Evolutionary conservation across 53 echinoderm and acorn worm genomes (phyloP).

Genomic region (Echinometra lucunter): DNA sequence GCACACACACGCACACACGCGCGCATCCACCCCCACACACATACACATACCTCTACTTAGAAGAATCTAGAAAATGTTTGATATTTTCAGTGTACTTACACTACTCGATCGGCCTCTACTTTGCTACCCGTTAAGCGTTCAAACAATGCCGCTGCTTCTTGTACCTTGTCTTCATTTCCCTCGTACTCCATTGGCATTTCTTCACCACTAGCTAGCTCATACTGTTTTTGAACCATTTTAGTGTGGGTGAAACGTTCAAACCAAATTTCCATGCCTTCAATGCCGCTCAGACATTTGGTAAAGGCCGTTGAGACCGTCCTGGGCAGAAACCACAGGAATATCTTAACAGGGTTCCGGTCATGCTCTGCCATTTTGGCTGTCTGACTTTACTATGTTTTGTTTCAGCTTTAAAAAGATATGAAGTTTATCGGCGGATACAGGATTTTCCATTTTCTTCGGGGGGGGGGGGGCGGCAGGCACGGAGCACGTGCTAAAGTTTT

Average conservation of each 20-base stretch:
- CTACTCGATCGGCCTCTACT: neutral
- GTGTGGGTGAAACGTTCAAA: neutral
- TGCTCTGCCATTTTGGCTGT: constrained; percentile 3
- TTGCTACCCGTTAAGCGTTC: neutral
- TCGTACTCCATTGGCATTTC: neutral
- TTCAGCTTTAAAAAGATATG: no score
- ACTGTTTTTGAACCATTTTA: neutral
- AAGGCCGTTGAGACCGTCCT: neutral
- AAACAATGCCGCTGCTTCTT: neutral
- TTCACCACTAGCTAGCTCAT: neutral
- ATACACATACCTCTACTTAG: no score
- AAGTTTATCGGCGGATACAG: no score
- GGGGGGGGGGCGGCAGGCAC: no score
- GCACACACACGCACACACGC: no score
- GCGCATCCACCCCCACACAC: no score
- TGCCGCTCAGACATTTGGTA: neutral
- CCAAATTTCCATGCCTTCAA: neutral
- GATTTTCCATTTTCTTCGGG: no score
- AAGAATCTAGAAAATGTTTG: no score
- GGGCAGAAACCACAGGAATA: neutral
- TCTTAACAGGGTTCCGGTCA: neutral
- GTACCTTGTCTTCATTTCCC: neutral
- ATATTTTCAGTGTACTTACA: constrained; percentile 2
- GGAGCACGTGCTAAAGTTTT: no score
- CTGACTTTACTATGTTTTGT: no score